phyloP scores from a whole-genome alignment of 30 jellyfish, hydroid and myxozoan species.

The Cassiopea xamachana region DNA sequence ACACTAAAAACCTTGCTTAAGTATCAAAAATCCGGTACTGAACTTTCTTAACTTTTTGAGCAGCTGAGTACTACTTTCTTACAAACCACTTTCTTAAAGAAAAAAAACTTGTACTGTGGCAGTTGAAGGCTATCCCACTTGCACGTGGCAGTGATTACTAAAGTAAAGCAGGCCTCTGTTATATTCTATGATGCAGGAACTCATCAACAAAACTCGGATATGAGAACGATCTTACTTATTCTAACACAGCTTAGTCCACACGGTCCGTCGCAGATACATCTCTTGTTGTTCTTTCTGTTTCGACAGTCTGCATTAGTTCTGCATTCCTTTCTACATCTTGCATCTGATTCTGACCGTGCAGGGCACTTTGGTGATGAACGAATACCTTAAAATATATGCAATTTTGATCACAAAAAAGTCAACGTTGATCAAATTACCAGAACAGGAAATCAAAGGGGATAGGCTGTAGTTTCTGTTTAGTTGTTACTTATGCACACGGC shows the following conservation, averaged over 20 bases:
- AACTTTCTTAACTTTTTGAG: no score
- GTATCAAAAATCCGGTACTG: no score
- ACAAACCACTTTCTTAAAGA: no score
- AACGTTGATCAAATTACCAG: background rate
- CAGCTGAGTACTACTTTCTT: no score
- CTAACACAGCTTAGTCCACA: slow-evolving; percentile 79
- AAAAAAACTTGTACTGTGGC: no score
- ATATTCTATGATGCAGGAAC: no score
- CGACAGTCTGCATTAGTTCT: slow-evolving; percentile 34
- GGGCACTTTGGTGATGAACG: slow-evolving; percentile 37
- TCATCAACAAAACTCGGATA: no score
- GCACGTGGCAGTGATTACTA: no score
- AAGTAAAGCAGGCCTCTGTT: no score
- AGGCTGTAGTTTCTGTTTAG: background rate
- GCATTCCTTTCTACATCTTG: slow-evolving; percentile 62
- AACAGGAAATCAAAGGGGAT: background rate
- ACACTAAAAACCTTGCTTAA: no score
- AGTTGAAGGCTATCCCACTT: no score
- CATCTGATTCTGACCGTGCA: slow-evolving; percentile 60
- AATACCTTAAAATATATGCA: background rate
- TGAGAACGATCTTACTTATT: slow-evolving; percentile 38
- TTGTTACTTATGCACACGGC: background rate
- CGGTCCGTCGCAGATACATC: slow-evolving; percentile 73
- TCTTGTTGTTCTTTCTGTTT: slow-evolving; percentile 25
- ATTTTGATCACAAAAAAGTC: background rate